Conservation (phyloP, 2,797 vertebrate genomes). For the Chanos chanos region DNA sequence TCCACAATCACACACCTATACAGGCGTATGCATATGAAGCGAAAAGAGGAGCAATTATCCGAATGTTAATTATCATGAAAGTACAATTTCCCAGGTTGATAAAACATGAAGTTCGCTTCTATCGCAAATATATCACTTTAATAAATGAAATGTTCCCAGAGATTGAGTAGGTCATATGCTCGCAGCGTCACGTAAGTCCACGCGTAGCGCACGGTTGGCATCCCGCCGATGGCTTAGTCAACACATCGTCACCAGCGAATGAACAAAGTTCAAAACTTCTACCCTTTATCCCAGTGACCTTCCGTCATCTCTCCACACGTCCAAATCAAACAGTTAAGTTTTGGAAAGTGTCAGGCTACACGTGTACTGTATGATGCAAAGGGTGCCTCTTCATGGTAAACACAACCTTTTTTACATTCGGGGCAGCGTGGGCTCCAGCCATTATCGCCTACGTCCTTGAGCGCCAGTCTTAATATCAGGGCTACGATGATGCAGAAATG, state of each 20-base stretch:
- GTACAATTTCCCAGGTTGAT: not conserved
- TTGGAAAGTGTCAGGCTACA: conserved; percentile 32
- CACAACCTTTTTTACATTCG: not conserved
- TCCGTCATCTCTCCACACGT: conserved; percentile 17
- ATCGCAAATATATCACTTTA: too few relatives aligned
- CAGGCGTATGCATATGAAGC: conserved; percentile 2
- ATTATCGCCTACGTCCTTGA: too few relatives aligned
- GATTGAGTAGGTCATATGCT: too few relatives aligned
- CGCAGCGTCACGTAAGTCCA: too few relatives aligned
- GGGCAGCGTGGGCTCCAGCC: too few relatives aligned
- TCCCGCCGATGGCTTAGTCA: conserved; percentile 19
- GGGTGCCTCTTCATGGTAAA: conserved; percentile 32
- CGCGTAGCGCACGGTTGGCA: too few relatives aligned
- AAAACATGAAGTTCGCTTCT: not conserved
- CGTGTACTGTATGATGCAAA: conserved; percentile 42
- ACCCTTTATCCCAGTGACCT: conserved; percentile 64
- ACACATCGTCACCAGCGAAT: conserved; percentile 5
- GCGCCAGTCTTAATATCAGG: too few relatives aligned
- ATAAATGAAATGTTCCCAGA: too few relatives aligned
- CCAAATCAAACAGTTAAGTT: conserved; percentile 35
- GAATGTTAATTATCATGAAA: not conserved
- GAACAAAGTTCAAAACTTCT: conserved; percentile 55
- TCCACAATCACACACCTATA: conserved; percentile 25
- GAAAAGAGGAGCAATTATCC: not conserved
- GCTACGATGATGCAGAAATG: too few relatives aligned